Conservation (phyloP, 2,888 invertebrate genomes). For the Laspeyria flexula region DNA sequence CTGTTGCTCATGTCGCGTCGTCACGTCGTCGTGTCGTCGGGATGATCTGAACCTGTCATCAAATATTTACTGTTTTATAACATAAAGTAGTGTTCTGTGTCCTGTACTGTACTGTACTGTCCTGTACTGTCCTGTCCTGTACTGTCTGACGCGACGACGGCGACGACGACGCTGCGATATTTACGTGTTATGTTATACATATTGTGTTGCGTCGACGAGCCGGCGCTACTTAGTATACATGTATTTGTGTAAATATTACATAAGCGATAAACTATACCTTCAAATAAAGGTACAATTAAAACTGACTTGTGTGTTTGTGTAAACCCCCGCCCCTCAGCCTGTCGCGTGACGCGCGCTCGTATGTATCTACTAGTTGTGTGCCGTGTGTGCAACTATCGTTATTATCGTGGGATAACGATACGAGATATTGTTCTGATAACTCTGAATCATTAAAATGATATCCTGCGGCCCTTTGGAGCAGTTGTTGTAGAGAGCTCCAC, state of each 20-base stretch:
- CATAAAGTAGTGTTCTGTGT: neutral
- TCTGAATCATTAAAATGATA: too few relatives aligned
- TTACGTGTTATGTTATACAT: constrained; percentile 42
- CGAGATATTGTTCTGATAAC: too few relatives aligned
- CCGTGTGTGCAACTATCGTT: too few relatives aligned
- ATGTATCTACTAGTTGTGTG: too few relatives aligned
- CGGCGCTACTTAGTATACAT: constrained; percentile 42
- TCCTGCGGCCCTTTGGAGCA: neutral
- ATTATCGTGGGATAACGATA: too few relatives aligned
- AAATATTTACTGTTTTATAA: constrained; percentile 20
- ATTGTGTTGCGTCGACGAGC: constrained; percentile 15
- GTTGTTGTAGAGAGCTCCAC: neutral
- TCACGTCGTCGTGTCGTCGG: neutral
- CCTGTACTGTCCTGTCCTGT: too few relatives aligned
- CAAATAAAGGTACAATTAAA: constrained; percentile 59
- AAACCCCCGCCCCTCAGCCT: too few relatives aligned
- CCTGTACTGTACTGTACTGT: too few relatives aligned
- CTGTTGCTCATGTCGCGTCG: constrained; percentile 7
- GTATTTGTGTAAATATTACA: constrained; percentile 70
- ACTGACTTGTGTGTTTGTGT: constrained; percentile 20
- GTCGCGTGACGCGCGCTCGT: too few relatives aligned
- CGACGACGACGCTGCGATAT: too few relatives aligned
- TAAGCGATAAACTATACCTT: constrained; percentile 62
- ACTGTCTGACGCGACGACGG: too few relatives aligned
- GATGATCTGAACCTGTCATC: constrained; percentile 2